These are phyloP conservation scores for Poeciliopsis prolifica DNA, from an alignment of 2,113 vertebrate genomes.

Conservation along the genomic window DNA sequence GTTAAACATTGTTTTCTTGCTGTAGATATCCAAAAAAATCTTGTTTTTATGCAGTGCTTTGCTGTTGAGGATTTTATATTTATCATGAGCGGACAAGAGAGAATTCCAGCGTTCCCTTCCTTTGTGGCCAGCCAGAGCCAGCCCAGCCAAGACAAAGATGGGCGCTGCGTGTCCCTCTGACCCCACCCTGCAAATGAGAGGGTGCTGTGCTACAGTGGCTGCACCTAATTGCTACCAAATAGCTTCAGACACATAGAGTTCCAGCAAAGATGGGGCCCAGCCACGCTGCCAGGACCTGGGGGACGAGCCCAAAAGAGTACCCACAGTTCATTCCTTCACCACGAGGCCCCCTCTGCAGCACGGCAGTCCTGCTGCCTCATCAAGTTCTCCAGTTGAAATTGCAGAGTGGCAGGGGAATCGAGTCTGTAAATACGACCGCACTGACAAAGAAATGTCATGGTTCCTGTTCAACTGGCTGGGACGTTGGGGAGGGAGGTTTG, in stretches of 20 bases:
- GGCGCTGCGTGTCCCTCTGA: conserved; percentile 73
- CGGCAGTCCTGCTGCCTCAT: conserved; percentile 76
- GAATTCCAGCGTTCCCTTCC: conserved; percentile 69
- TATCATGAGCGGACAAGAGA: conserved; percentile 71
- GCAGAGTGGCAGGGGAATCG: conserved; percentile 75
- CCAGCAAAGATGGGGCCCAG: conserved; percentile 52
- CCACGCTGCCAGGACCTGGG: conserved; percentile 48
- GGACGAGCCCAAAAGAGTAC: conserved; percentile 70
- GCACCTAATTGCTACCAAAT: conserved; percentile 81
- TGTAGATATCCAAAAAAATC: conserved; percentile 54
- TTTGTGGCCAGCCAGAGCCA: conserved; percentile 68
- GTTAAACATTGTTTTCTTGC: conserved; percentile 18
- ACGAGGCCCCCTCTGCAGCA: conserved; percentile 55
- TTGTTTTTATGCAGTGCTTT: conserved; percentile 58
- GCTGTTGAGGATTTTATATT: conserved; percentile 77
- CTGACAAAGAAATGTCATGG: conserved; percentile 76
- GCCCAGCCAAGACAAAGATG: conserved; percentile 65
- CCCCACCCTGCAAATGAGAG: conserved; percentile 84
- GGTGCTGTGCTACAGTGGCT: conserved; percentile 73
- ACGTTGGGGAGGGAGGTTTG: conserved; percentile 64
- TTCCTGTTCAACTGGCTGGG: conserved; percentile 62
- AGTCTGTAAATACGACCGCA: conserved; percentile 75
- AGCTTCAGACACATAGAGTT: conserved; percentile 72
- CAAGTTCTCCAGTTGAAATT: conserved; percentile 76
- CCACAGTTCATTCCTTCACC: conserved; percentile 68